phyloP scores from a whole-genome alignment of 2,888 invertebrate species.

The Acanthosepion lycidas region DNA sequence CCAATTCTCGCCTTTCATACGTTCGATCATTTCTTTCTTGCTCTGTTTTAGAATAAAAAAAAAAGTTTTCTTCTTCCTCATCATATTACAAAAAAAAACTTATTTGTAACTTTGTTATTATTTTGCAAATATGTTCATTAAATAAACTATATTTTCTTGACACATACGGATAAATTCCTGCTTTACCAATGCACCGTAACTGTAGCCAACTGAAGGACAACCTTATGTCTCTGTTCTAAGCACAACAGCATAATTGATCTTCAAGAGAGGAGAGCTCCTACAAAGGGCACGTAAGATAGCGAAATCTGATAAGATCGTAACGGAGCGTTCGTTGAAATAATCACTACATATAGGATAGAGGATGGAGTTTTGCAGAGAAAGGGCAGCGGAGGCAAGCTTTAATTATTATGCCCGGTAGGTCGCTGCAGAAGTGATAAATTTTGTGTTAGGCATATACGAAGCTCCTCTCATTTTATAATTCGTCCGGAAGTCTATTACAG shows the following conservation, averaged over 20 bases:
- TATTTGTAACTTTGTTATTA: no score
- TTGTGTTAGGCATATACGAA: not conserved
- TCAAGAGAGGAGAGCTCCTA: not conserved
- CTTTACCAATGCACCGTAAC: not conserved
- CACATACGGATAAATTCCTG: not conserved
- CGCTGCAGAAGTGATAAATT: not conserved
- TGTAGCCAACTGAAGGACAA: not conserved
- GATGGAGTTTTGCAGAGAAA: not conserved
- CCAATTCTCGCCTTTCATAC: no score
- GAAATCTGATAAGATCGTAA: conserved; percentile 9
- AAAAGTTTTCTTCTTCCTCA: no score
- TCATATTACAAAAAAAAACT: no score
- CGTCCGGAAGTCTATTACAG: not conserved
- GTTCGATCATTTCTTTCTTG: no score
- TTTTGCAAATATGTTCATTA: no score
- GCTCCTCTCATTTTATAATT: conserved; percentile 33
- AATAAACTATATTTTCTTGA: not conserved
- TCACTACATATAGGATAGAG: not conserved
- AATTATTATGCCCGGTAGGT: not conserved
- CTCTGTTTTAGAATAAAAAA: no score
- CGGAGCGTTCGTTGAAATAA: conserved; percentile 3
- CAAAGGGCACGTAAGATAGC: conserved; percentile 8
- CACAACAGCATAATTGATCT: not conserved
- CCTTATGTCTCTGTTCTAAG: not conserved
- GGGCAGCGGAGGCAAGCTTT: not conserved